phyloP scores from a whole-genome alignment of 2,888 invertebrate genomes.

The Dryadula phaetusa region DNA sequence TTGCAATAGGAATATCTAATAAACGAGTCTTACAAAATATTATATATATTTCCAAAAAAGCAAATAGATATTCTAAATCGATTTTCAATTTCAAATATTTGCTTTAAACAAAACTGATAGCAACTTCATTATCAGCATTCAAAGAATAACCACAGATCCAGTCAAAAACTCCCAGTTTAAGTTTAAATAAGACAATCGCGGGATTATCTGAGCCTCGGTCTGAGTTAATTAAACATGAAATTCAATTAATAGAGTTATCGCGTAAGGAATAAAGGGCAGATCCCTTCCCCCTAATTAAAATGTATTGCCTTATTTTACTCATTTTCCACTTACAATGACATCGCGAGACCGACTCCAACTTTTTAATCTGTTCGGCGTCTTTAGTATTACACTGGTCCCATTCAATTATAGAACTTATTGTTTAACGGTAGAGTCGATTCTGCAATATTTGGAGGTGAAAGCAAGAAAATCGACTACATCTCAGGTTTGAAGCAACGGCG shows the following conservation, averaged over 20 bases:
- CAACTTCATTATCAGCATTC: conserved; percentile 35
- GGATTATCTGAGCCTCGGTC: conserved; percentile 74
- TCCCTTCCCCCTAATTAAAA: conserved; percentile 83
- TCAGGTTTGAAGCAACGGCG: conserved; percentile 66
- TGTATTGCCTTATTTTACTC: conserved; percentile 85
- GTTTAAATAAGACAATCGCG: conserved; percentile 58
- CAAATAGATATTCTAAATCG: conserved; percentile 16
- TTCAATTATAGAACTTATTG: conserved; percentile 46
- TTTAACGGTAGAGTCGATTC: conserved; percentile 47
- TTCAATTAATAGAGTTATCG: conserved; percentile 84
- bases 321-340: conserved; percentile 84
- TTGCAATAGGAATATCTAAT: too few species aligned
- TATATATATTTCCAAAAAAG: neutral
- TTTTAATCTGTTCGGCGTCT: conserved; percentile 79
- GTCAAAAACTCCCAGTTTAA: conserved; percentile 68
- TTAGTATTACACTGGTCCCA: conserved; percentile 52
- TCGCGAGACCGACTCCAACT: conserved; percentile 81
- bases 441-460: conserved; percentile 42
- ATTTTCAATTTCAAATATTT: conserved; percentile 24
- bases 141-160: conserved; percentile 41
- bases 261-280: conserved; percentile 80
- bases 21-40: neutral
- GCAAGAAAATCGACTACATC: conserved; percentile 64
- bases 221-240: conserved; percentile 84
- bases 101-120: conserved; percentile 35